phyloP scores from a whole-genome alignment of 1,140 invertebrate species.

The Drosophila auraria region DNA sequence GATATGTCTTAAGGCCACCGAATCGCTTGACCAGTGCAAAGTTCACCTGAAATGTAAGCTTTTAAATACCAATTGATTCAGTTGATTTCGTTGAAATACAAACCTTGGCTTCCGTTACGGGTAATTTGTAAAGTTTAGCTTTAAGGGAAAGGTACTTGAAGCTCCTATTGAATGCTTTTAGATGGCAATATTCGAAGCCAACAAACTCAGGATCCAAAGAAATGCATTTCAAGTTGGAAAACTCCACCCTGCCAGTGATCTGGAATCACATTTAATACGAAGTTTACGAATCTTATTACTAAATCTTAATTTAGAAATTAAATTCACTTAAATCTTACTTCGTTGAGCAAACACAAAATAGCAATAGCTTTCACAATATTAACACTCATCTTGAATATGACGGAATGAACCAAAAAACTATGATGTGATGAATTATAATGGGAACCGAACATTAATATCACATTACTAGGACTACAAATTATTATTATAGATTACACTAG shows the following conservation, averaged over 20 bases:
- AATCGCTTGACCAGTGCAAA: background rate
- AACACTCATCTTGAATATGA: background rate
- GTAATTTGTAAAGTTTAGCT: background rate
- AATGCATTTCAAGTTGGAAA: conserved; percentile 9
- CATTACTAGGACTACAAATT: background rate
- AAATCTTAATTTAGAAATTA: background rate
- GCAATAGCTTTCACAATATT: background rate
- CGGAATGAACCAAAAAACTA: background rate
- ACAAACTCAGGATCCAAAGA: conserved; percentile 10
- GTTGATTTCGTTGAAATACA: background rate
- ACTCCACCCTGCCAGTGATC: background rate
- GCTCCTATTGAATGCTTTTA: conserved; percentile 9
- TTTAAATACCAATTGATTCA: background rate
- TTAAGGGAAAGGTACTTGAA: conserved; percentile 11
- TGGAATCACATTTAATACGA: background rate
- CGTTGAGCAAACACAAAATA: background rate
- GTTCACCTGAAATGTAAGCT: background rate
- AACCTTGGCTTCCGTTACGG: background rate
- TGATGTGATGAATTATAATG: too few relatives aligned
- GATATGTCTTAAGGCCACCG: background rate
- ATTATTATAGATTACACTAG: background rate
- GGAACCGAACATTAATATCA: too few relatives aligned
- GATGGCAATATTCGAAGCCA: conserved; percentile 15
- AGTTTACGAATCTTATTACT: background rate
- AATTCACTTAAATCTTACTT: background rate